Conservation (phyloP, 2,113 vertebrate genomes). For the Channa argus region DNA sequence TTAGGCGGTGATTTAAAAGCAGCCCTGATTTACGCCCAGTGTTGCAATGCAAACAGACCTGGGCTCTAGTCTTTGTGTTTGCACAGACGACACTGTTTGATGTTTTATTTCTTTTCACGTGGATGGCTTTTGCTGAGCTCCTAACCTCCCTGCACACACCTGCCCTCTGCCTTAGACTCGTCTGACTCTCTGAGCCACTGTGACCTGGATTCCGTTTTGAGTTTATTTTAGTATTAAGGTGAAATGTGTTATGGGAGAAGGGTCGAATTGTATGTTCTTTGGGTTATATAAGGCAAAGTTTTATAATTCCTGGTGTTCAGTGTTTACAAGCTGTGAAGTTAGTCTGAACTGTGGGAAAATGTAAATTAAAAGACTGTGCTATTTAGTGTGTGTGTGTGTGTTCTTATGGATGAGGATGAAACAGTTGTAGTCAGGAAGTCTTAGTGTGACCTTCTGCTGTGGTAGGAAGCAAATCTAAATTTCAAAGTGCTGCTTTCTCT, state of each 20-base stretch:
- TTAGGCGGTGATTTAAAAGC: neutral
- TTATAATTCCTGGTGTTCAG: slow-evolving; percentile 20
- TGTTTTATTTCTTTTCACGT: slow-evolving; percentile 62
- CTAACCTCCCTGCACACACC: slow-evolving; percentile 54
- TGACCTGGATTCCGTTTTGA: slow-evolving; percentile 21
- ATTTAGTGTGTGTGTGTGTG: slow-evolving; percentile 1
- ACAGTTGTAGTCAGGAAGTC: slow-evolving; percentile 37
- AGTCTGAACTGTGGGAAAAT: slow-evolving; percentile 8
- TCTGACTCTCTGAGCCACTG: slow-evolving; percentile 25
- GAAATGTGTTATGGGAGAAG: slow-evolving; percentile 10
- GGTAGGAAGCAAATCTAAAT: slow-evolving; percentile 55
- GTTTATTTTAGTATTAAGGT: slow-evolving; percentile 25
- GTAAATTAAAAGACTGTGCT: slow-evolving; percentile 34
- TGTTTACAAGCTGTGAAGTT: slow-evolving; percentile 44
- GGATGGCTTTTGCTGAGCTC: slow-evolving; percentile 26
- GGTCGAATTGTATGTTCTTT: neutral
- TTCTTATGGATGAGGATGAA: slow-evolving; percentile 29
- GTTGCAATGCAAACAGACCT: slow-evolving; percentile 22
- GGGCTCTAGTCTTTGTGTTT: slow-evolving; percentile 59
- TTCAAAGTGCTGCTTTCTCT: slow-evolving; percentile 38
- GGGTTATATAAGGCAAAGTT: slow-evolving; percentile 44
- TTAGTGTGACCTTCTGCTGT: slow-evolving; percentile 44
- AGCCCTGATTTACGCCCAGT: neutral
- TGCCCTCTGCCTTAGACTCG: slow-evolving; percentile 56
- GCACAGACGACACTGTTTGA: slow-evolving; percentile 68